Conservation (phyloP, 2,888 invertebrate genomes). For the Hypsopygia costalis region DNA sequence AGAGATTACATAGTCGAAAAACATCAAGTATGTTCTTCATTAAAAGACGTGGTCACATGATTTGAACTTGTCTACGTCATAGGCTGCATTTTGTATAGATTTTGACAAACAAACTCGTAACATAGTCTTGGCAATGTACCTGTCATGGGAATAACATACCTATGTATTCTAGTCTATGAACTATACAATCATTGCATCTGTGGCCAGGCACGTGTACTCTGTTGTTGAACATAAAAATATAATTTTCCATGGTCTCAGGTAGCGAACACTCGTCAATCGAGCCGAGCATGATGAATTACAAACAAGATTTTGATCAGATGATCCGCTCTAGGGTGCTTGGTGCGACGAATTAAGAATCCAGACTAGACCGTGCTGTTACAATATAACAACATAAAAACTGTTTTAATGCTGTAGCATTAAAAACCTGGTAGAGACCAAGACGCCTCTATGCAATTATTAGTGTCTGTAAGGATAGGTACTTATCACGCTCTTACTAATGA, state of each 20-base stretch:
- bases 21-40: too few species aligned
- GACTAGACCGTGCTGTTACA: not conserved
- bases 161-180: too few species aligned
- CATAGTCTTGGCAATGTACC: too few species aligned
- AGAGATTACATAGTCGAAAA: too few species aligned
- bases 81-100: too few species aligned
- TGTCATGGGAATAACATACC: too few species aligned
- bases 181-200: too few species aligned
- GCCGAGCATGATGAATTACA: conserved; percentile 4
- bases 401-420: not conserved
- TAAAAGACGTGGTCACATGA: too few species aligned
- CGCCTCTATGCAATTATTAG: not conserved
- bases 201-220: not conserved
- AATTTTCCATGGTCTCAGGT: not conserved
- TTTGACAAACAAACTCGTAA: too few species aligned
- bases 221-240: not conserved
- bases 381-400: not conserved
- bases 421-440: not conserved
- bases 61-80: too few species aligned
- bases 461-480: too few species aligned
- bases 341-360: conserved; percentile 7
- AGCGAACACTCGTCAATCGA: not conserved
- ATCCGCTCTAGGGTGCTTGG: not conserved
- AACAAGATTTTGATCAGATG: not conserved
- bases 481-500: too few species aligned